phyloP scores from a whole-genome alignment of 2,888 invertebrate genomes.

The Pseudeuparius sepicola region DNA sequence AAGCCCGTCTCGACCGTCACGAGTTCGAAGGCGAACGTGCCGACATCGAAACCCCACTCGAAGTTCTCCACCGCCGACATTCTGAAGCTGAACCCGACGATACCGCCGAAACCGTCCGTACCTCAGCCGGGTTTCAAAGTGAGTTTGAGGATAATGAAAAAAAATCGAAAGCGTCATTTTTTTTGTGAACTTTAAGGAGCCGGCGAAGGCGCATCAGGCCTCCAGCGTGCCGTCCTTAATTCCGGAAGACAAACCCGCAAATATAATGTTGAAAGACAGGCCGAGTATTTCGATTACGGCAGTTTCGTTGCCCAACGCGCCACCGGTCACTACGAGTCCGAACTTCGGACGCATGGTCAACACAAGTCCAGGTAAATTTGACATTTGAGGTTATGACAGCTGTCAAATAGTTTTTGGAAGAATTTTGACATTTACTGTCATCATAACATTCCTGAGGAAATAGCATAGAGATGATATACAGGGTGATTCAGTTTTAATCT shows the following conservation, averaged over 20 bases:
- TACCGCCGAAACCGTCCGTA: conserved; percentile 13
- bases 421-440: conserved; percentile 38
- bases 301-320: conserved; percentile 26
- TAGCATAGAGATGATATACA: too few relatives aligned
- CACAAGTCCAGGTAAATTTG: neutral
- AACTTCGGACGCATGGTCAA: conserved; percentile 5
- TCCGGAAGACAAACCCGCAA: conserved; percentile 27
- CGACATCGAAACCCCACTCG: too few relatives aligned
- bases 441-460: too few relatives aligned
- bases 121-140: conserved; percentile 22
- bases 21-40: neutral
- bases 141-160: conserved; percentile 1
- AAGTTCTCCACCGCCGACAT: too few relatives aligned
- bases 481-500: too few relatives aligned
- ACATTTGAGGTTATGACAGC: too few relatives aligned
- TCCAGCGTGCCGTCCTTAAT: too few relatives aligned
- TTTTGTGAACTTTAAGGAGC: too few relatives aligned
- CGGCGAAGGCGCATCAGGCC: too few relatives aligned
- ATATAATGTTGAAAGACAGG: conserved; percentile 35
- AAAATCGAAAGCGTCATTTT: too few relatives aligned
- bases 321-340: conserved; percentile 19
- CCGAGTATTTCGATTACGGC: conserved; percentile 43
- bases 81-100: conserved; percentile 14
- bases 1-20: neutral
- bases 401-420: conserved; percentile 23